Conservation (phyloP, 92 coral and sea anemone species). For the Diadumene lineata region DNA sequence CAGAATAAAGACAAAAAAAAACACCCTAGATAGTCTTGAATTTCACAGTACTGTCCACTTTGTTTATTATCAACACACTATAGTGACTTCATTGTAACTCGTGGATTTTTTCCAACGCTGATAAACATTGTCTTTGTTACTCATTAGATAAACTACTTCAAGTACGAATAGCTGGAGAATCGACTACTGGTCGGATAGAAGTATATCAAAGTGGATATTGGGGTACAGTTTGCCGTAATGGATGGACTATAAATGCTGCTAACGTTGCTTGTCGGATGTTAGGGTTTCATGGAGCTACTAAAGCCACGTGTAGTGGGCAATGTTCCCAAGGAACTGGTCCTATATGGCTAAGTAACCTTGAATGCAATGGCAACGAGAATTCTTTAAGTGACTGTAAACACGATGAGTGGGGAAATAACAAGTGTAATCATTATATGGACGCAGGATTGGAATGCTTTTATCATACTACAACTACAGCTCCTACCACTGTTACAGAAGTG, state of each 20-base stretch:
- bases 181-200: slow-evolving; percentile 65
- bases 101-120: no score
- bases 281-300: slow-evolving; percentile 57
- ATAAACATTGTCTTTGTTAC: no score
- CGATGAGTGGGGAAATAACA: slow-evolving; percentile 41
- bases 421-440: slow-evolving; percentile 63
- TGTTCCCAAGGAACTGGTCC: slow-evolving; percentile 58
- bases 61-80: no score
- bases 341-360: slow-evolving; percentile 51
- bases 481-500: not conserved
- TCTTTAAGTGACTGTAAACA: slow-evolving; percentile 49
- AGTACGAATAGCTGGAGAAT: slow-evolving; percentile 47
- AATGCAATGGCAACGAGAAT: slow-evolving; percentile 61
- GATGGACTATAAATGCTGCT: slow-evolving; percentile 66
- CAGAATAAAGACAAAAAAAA: no score
- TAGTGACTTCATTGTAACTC: no score
- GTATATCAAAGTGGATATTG: slow-evolving; percentile 66
- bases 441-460: slow-evolving; percentile 55
- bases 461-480: slow-evolving; percentile 2
- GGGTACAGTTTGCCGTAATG: slow-evolving; percentile 68
- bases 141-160: slow-evolving; percentile 34
- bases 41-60: no score
- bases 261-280: slow-evolving; percentile 67
- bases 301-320: slow-evolving; percentile 32
- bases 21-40: no score